phyloP scores from a whole-genome alignment of 2,888 invertebrate genomes.

The Cenopis cana region DNA sequence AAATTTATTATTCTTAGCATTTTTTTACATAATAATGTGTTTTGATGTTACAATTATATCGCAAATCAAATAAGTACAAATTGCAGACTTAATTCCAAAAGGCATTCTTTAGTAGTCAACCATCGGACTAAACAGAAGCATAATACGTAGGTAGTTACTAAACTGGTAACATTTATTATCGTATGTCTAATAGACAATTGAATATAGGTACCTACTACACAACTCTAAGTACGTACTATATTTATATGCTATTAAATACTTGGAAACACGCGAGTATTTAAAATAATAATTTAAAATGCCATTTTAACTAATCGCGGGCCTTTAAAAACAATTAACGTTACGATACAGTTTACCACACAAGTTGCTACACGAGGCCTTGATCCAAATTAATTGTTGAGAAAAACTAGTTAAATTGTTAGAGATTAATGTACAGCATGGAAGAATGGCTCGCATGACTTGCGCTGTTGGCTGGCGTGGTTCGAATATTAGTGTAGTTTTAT shows the following conservation, averaged over 20 bases:
- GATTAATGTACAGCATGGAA: slow-evolving; percentile 15
- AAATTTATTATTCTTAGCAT: too few species aligned
- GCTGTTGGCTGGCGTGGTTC: slow-evolving; percentile 7
- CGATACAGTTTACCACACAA: slow-evolving; percentile 39
- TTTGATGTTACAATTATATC: too few species aligned
- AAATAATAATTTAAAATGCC: slow-evolving; percentile 12
- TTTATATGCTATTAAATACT: too few species aligned
- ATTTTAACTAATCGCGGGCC: slow-evolving; percentile 30
- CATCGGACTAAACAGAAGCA: too few species aligned
- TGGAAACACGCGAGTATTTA: slow-evolving; percentile 33
- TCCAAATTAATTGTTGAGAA: slow-evolving; percentile 43
- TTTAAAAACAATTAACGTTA: slow-evolving; percentile 42
- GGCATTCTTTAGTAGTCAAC: too few species aligned
- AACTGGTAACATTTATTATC: too few species aligned
- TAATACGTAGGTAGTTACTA: too few species aligned
- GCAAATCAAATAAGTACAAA: too few species aligned
- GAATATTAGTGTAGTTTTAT: slow-evolving; percentile 11
- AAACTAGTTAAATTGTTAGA: slow-evolving; percentile 35
- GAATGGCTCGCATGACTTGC: slow-evolving; percentile 18
- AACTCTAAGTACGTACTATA: background rate
- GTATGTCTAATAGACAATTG: too few species aligned
- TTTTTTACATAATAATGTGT: too few species aligned
- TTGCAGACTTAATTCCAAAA: too few species aligned
- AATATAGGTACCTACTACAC: too few species aligned
- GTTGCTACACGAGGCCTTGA: slow-evolving; percentile 38